phyloP scores from a whole-genome alignment of 2,797 vertebrate genomes.

The Pangasius djambal region DNA sequence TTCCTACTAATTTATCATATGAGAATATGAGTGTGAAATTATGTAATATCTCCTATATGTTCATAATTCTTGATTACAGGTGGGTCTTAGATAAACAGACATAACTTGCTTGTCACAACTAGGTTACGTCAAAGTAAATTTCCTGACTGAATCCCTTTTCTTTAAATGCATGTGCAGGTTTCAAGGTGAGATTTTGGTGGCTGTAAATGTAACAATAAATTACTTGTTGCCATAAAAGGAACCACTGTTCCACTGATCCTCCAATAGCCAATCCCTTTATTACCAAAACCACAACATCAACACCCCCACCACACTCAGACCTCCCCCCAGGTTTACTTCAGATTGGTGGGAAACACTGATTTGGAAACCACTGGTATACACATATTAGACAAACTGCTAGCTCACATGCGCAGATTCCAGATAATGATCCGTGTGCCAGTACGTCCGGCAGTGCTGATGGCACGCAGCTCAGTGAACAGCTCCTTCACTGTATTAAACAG shows the following conservation, averaged over 20 bases:
- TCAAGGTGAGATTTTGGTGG: neutral
- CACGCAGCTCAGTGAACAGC: constrained; percentile 81
- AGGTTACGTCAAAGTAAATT: neutral
- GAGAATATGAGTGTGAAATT: neutral
- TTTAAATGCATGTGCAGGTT: neutral
- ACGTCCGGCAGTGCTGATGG: constrained; percentile 70
- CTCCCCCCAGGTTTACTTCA: neutral
- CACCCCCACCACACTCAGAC: neutral
- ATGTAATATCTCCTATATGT: neutral
- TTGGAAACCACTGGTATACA: neutral
- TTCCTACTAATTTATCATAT: neutral
- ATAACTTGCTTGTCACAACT: neutral
- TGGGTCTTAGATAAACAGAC: neutral
- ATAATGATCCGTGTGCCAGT: constrained; percentile 93
- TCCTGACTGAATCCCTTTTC: neutral
- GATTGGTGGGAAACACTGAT: neutral
- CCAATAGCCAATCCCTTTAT: neutral
- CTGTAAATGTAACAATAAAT: neutral
- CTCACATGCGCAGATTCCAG: constrained; percentile 89
- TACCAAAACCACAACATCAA: neutral
- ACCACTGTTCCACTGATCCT: neutral
- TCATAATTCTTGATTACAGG: neutral
- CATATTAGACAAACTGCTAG: neutral
- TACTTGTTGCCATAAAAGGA: neutral
- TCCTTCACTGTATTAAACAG: constrained; percentile 79